These are phyloP conservation scores for Pantherophis vulpinus DNA, from an alignment of 2,797 vertebrate genomes.

Conservation along the genomic window DNA sequence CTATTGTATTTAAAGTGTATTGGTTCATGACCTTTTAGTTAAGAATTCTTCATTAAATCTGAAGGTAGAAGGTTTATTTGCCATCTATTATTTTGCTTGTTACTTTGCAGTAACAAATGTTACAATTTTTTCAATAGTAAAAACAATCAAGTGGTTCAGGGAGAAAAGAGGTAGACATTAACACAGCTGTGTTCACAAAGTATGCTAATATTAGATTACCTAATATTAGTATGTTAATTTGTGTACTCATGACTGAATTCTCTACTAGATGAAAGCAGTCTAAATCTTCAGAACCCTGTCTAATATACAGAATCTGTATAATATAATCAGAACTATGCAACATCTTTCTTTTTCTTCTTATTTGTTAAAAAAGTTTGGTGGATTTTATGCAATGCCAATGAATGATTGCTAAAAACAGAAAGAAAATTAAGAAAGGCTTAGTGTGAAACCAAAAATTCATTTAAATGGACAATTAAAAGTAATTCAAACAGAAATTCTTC, in stretches of 20 bases:
- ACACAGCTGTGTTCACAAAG: not conserved
- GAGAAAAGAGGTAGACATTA: not conserved
- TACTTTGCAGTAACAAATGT: not conserved
- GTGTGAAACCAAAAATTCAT: not conserved
- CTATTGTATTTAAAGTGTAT: conserved; percentile 30
- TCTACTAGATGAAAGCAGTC: not conserved
- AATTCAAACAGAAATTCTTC: not conserved
- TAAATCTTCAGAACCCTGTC: not conserved
- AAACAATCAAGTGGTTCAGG: not conserved
- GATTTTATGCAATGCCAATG: not conserved
- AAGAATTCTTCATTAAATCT: conserved; percentile 8
- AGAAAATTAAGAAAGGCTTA: not conserved
- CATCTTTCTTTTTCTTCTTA: not conserved
- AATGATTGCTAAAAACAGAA: not conserved
- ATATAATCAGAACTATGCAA: not conserved
- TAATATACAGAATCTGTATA: not conserved
- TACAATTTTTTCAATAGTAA: not conserved
- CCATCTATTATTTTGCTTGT: not conserved
- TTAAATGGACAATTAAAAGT: not conserved
- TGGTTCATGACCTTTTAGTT: conserved; percentile 5
- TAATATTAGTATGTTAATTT: not conserved
- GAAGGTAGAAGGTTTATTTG: conserved; percentile 7
- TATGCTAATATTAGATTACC: not conserved
- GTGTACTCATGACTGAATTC: not conserved
- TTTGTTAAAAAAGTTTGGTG: not conserved